Percentiles rank a stretch among this genome's conserved stretches.
These are phyloP conservation scores for Leucophenga montana DNA, from an alignment of 2,888 invertebrate genomes.

Conservation along the genomic window DNA sequence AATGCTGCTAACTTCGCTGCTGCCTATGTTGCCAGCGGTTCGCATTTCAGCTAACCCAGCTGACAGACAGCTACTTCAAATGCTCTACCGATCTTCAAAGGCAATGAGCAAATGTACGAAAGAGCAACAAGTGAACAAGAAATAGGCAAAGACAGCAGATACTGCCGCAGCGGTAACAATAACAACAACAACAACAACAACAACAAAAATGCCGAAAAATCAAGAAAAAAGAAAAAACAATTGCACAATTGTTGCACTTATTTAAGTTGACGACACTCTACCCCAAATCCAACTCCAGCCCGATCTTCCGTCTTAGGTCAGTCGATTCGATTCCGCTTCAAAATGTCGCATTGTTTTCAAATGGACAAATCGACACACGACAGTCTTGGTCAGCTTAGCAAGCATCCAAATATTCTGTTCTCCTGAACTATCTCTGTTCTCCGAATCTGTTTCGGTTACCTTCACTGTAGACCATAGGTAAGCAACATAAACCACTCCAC, in stretches of 20 bases:
- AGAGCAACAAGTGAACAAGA: not conserved
- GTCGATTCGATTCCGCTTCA: too few species aligned
- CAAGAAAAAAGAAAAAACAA: conserved; percentile 16
- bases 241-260: conserved; percentile 30
- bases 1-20: not conserved
- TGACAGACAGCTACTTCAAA: conserved; percentile 18
- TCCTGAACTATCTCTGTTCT: too few species aligned
- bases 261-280: conserved; percentile 12
- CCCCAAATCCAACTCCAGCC: too few species aligned
- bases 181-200: conserved; percentile 11
- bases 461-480: too few species aligned
- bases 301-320: too few species aligned
- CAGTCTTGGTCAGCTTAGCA: too few species aligned
- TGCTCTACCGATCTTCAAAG: not conserved
- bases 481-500: too few species aligned
- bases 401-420: too few species aligned
- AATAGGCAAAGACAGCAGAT: not conserved
- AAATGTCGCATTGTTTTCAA: conserved; percentile 17
- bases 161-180: not conserved
- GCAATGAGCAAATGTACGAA: not conserved
- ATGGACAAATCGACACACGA: too few species aligned
- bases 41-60: conserved; percentile 8
- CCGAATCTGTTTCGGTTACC: too few species aligned
- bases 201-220: conserved; percentile 21
- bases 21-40: not conserved